Evolutionary conservation across 2,888 invertebrate species (phyloP).

Genomic region (Platypus cylindrus): DNA sequence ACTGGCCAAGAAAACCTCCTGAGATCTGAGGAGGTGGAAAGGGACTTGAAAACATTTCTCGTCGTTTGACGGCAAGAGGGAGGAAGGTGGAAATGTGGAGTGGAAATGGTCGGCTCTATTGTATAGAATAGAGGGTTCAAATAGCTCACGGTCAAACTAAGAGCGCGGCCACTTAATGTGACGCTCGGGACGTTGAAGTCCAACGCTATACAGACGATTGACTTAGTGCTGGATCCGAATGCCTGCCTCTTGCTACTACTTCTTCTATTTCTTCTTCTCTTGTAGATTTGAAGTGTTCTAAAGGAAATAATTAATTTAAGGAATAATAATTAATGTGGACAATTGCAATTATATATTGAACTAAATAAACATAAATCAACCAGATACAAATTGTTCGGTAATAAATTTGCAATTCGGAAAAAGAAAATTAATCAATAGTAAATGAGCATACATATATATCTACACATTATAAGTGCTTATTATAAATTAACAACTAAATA

Average conservation of each 20-base stretch:
- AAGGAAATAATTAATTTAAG: slow-evolving; percentile 11
- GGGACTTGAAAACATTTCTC: too few relatives aligned
- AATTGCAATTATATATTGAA: too few relatives aligned
- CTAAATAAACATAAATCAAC: too few relatives aligned
- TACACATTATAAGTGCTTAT: too few relatives aligned
- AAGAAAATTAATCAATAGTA: too few relatives aligned
- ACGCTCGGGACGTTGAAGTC: slow-evolving; percentile 32
- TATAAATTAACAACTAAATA: too few relatives aligned
- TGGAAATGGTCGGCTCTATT: slow-evolving; percentile 21
- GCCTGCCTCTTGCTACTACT: too few relatives aligned
- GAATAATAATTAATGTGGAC: too few relatives aligned
- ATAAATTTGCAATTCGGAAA: too few relatives aligned
- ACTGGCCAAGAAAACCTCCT: slow-evolving; percentile 32
- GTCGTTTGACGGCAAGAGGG: slow-evolving; percentile 18
- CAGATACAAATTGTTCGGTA: too few relatives aligned
- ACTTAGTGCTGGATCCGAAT: slow-evolving; percentile 15
- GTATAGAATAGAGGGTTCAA: slow-evolving; percentile 34
- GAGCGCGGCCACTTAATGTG: slow-evolving; percentile 38
- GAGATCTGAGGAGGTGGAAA: slow-evolving; percentile 23
- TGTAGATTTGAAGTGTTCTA: slow-evolving; percentile 9
- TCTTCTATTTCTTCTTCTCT: slow-evolving; percentile 9
- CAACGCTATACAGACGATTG: slow-evolving; percentile 15
- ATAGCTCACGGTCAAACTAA: slow-evolving; percentile 38
- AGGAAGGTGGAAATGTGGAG: slow-evolving; percentile 13
- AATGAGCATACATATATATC: too few relatives aligned